phyloP scores from a whole-genome alignment of 2,888 invertebrate genomes.

The Caenorhabditis sp. region DNA sequence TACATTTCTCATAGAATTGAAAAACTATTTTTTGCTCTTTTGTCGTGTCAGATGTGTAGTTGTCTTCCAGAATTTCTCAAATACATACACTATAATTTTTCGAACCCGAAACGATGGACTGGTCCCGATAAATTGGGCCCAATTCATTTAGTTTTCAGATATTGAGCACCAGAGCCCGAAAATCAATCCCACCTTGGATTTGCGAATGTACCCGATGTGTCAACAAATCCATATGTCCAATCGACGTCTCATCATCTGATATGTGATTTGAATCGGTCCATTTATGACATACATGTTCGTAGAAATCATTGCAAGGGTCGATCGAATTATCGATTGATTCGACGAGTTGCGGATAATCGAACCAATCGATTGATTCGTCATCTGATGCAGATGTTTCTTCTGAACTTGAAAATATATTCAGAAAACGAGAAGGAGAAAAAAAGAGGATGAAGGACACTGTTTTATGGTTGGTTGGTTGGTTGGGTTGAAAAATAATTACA shows the following conservation, averaged over 20 bases:
- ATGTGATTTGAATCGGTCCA: constrained; percentile 2
- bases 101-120: too few relatives aligned
- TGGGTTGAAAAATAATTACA: background rate
- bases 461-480: background rate
- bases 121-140: too few relatives aligned
- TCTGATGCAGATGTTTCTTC: background rate
- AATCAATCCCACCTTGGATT: constrained; percentile 9
- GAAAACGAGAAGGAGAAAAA: too few relatives aligned
- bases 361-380: background rate
- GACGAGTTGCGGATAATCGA: background rate
- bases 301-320: constrained; percentile 9
- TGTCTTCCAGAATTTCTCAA: constrained; percentile 4
- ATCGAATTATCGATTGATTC: background rate
- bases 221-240: constrained; percentile 10
- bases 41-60: background rate
- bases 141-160: too few relatives aligned
- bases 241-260: constrained; percentile 3
- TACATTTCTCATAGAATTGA: constrained; percentile 7
- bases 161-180: too few relatives aligned
- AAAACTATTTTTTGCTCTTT: constrained; percentile 2
- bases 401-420: background rate
- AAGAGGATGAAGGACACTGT: background rate
- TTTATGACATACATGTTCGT: constrained; percentile 7
- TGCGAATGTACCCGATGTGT: constrained; percentile 1
- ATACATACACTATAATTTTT: too few relatives aligned